Evolutionary conservation across 2,888 invertebrate genomes (phyloP).

Genomic region (Drosophila falleni): DNA sequence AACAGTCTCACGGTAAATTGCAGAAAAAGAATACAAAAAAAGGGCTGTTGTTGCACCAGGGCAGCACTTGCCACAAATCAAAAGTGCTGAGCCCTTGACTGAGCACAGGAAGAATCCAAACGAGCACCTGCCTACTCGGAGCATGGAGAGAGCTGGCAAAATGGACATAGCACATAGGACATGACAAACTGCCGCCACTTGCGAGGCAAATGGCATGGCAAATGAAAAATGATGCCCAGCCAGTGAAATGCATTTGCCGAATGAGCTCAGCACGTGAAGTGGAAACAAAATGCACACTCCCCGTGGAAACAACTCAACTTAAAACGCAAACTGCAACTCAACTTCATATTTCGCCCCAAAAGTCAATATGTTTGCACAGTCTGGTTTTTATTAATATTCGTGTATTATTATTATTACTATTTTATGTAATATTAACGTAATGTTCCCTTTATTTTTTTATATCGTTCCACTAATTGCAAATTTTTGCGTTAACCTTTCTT

Average conservation of each 20-base stretch:
- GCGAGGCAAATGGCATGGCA: slow-evolving; percentile 52
- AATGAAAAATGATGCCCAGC: slow-evolving; percentile 71
- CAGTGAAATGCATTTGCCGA: slow-evolving; percentile 70
- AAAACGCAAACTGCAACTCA: slow-evolving; percentile 1
- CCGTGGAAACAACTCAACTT: slow-evolving; percentile 25
- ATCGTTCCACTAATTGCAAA: slow-evolving; percentile 59
- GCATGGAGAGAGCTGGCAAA: slow-evolving; percentile 2
- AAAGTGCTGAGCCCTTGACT: slow-evolving; percentile 37
- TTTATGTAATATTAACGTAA: slow-evolving; percentile 31
- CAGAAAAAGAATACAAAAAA: slow-evolving; percentile 26
- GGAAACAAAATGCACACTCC: slow-evolving; percentile 41
- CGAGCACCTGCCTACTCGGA: slow-evolving; percentile 44
- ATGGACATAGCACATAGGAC: slow-evolving; percentile 34
- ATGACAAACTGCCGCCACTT: slow-evolving; percentile 64
- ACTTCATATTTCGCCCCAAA: background rate
- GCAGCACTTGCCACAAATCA: slow-evolving; percentile 54
- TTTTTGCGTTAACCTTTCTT: slow-evolving; percentile 27
- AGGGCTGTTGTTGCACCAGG: slow-evolving; percentile 3
- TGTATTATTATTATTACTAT: slow-evolving; percentile 26
- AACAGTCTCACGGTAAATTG: slow-evolving; percentile 46
- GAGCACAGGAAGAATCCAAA: slow-evolving; percentile 25
- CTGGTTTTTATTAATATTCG: slow-evolving; percentile 10
- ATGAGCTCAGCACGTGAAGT: slow-evolving; percentile 61
- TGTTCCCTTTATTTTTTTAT: slow-evolving; percentile 20
- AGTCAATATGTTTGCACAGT: slow-evolving; percentile 30